These are phyloP conservation scores for Nannoperca australis DNA, from an alignment of 2,797 vertebrate genomes.

Conservation along the genomic window DNA sequence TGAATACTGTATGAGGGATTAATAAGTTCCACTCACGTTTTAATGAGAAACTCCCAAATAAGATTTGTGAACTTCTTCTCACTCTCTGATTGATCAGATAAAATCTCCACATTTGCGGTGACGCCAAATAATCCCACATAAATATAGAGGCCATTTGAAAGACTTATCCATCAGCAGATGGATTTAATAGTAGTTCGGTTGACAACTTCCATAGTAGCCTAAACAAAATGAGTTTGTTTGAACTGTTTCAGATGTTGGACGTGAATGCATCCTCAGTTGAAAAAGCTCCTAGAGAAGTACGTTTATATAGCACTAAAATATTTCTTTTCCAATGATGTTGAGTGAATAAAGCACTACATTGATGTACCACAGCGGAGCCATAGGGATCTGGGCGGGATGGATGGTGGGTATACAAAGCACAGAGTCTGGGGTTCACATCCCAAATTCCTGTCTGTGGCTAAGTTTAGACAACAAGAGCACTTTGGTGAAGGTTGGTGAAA, in stretches of 20 bases:
- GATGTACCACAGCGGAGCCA: neutral
- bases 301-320: too few relatives aligned
- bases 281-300: neutral
- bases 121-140: neutral
- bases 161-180: too few relatives aligned
- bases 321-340: neutral
- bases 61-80: neutral
- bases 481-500: neutral
- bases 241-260: neutral
- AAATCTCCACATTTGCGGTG: neutral
- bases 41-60: neutral
- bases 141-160: neutral
- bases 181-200: neutral
- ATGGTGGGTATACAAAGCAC: neutral
- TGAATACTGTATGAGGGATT: neutral
- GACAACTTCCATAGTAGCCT: neutral
- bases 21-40: neutral
- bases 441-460: neutral
- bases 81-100: neutral
- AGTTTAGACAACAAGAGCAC: neutral
- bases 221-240: constrained; percentile 1
- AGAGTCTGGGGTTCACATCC: neutral
- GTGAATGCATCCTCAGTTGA: neutral
- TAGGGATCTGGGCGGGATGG: neutral
- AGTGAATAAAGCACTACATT: neutral